Percentiles rank a stretch among this genome's conserved stretches.
Evolutionary conservation across 2,113 vertebrate species (phyloP).

Genomic region (Corythaixoides concolor): DNA sequence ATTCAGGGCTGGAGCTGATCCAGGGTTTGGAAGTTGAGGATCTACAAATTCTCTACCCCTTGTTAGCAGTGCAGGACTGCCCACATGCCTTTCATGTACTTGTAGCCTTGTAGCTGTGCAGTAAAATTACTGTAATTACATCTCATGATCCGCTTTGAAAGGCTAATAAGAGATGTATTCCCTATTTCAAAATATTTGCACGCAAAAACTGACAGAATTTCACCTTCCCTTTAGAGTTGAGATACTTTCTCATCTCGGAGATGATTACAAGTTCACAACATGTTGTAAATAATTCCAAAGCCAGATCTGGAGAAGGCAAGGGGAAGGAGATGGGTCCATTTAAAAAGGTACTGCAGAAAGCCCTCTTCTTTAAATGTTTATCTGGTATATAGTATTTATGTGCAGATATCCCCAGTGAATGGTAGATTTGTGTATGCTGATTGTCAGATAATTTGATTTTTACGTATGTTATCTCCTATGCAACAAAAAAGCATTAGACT

Average conservation of each 20-base stretch:
- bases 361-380: background rate
- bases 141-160: background rate
- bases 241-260: background rate
- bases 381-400: background rate
- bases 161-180: background rate
- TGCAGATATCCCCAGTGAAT: background rate
- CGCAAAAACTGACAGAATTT: background rate
- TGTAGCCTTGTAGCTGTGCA: background rate
- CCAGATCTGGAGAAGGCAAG: background rate
- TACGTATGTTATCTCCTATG: background rate
- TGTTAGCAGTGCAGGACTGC: background rate
- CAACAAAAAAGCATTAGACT: background rate
- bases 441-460: background rate
- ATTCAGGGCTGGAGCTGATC: background rate
- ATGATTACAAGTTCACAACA: background rate
- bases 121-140: conserved; percentile 32
- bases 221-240: background rate
- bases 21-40: background rate
- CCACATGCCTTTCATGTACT: background rate
- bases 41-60: background rate
- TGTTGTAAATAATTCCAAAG: background rate
- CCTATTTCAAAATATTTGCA: conserved; percentile 42
- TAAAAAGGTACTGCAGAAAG: background rate
- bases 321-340: background rate
- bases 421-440: background rate